Base-by-base conservation (phyloP, 2,113 vertebrate species). In the Dicrurus megarhynchus region DNA sequence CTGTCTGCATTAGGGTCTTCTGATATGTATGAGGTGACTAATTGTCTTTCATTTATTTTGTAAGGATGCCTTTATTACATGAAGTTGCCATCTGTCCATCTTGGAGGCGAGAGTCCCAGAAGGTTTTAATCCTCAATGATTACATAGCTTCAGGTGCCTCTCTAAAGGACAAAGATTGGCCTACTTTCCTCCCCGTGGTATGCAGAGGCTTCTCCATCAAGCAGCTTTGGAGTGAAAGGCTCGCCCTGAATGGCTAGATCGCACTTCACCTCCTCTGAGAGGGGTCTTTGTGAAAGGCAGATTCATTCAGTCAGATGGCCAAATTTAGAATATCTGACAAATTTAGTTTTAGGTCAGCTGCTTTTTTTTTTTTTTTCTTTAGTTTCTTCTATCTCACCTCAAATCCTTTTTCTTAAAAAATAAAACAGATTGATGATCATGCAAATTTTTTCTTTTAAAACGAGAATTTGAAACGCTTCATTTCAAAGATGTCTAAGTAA, bases 281-380 rank as follows among this genome's bases (percentile, higher is more conserved):
- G 81, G 60, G 52, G 44, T 44, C 35, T 93, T 77, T 67, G 60
- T 81, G 78, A 75, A 84, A 71, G 47, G 46, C 2, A 20, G 26
- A 35, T 78, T 67, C 19, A 73, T 65, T 88, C 83, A 83, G 49
- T 84, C 39, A 47, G 44, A 71, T 47, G 52, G 69, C 24, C 90
- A 93, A 55, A 93, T 89, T 84, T 71, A 94, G 81, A 71, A 42
- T 84, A 93, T 70, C 39, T 70, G 69, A 63, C 37, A 93, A 91
- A 78, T 70, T 28, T 65, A 47, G 37, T 39, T 89, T 84, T 67
- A 91, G 87, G 84, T 71, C 81, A 93, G 39, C 39, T 87, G 47
- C 60, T 78, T 89, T 81, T 81, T 84, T 70, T 69, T n/a, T 39
- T 8, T 47, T 81, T 70, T 57, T 22, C 23, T 81, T 92, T 33